Percentiles rank a stretch among this genome's conserved stretches.
phyloP scores from a whole-genome alignment of 2,888 invertebrate genomes.

The Lasioglossum leucozonium region DNA sequence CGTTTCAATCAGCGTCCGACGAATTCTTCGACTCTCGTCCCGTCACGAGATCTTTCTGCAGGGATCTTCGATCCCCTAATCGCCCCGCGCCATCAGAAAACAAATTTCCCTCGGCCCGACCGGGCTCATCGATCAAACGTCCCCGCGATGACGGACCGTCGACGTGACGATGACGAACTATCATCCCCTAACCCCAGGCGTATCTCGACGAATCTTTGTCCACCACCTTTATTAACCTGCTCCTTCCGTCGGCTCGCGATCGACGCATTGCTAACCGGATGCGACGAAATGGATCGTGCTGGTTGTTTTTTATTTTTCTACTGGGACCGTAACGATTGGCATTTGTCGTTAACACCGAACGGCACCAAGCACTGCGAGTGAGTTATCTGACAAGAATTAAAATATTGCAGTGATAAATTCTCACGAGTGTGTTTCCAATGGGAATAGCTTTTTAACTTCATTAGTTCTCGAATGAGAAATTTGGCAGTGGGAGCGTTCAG shows the following conservation, averaged over 20 bases:
- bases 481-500: background rate
- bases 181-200: background rate
- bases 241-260: background rate
- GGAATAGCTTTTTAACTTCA: background rate
- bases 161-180: constrained; percentile 7
- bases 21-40: constrained; percentile 5
- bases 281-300: background rate
- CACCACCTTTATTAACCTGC: background rate
- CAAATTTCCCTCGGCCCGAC: background rate
- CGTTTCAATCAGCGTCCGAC: background rate
- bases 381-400: background rate
- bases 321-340: too few relatives aligned
- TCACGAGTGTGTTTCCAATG: background rate
- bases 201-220: background rate
- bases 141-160: background rate
- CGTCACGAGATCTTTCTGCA: background rate
- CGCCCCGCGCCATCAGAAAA: background rate
- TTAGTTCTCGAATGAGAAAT: background rate
- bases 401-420: too few relatives aligned
- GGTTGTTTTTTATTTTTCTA: too few relatives aligned
- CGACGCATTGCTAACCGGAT: background rate
- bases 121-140: background rate
- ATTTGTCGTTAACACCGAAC: background rate
- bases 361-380: background rate
- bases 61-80: background rate